phyloP scores from a whole-genome alignment of 1,140 invertebrate species.

The Panagrolaimus sp. region DNA sequence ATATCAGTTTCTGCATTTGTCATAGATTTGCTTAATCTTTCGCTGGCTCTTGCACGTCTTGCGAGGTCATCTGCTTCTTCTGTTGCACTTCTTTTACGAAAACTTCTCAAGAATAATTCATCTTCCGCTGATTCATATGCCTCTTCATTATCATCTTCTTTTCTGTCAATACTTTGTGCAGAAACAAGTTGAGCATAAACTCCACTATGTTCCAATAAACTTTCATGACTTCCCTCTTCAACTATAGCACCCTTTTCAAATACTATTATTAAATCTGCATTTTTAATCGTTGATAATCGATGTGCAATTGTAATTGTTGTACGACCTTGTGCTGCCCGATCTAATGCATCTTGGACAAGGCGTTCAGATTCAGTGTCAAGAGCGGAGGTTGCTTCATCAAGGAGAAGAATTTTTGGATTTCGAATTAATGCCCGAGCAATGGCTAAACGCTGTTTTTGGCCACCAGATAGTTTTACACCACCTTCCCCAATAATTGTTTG shows the following conservation, averaged over 20 bases:
- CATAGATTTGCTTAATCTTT: background rate
- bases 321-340: constrained; percentile 44
- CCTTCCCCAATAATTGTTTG: constrained; percentile 10
- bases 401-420: constrained; percentile 13
- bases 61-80: too few relatives aligned
- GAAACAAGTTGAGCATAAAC: background rate
- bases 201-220: background rate
- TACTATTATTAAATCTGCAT: background rate
- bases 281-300: constrained; percentile 7
- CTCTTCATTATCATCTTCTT: constrained; percentile 9
- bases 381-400: constrained; percentile 24
- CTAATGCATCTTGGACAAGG: constrained; percentile 37
- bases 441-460: constrained; percentile 13
- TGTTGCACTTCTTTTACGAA: too few relatives aligned
- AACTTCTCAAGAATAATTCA: background rate
- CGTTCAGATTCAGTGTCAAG: constrained; percentile 13
- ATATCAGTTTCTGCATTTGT: background rate
- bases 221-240: constrained; percentile 18
- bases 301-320: constrained; percentile 60
- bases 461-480: background rate
- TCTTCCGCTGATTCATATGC: background rate
- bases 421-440: constrained; percentile 1
- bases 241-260: constrained; percentile 30
- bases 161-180: background rate
- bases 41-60: background rate